Evolutionary conservation across 2,888 invertebrate species (phyloP).

Genomic region (Hirtodrosophila histrioides): DNA sequence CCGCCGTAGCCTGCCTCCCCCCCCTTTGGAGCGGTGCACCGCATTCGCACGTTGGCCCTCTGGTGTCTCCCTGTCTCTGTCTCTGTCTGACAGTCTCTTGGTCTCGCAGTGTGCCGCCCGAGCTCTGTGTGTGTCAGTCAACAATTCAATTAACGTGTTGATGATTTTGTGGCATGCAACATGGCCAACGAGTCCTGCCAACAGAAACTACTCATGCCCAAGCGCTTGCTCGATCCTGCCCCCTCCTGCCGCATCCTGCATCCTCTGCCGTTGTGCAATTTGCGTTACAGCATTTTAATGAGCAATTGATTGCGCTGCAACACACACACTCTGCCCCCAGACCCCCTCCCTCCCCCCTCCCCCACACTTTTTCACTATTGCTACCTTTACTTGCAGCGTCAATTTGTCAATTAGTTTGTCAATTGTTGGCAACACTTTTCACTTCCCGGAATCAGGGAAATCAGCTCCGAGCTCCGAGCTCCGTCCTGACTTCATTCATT

Average conservation of each 20-base stretch:
- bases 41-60: constrained; percentile 40
- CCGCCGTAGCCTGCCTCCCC: not conserved
- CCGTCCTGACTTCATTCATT: constrained; percentile 15
- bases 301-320: constrained; percentile 74
- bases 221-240: not conserved
- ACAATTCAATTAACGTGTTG: constrained; percentile 83
- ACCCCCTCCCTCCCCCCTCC: not conserved
- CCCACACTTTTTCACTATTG: not conserved
- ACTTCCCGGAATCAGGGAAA: constrained; percentile 8
- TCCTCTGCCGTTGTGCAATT: constrained; percentile 19
- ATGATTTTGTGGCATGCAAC: constrained; percentile 82
- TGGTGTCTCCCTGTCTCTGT: constrained; percentile 12
- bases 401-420: constrained; percentile 72
- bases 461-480: not conserved
- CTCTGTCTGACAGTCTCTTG: constrained; percentile 14
- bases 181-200: constrained; percentile 60
- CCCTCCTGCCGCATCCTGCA: no score
- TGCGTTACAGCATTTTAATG: constrained; percentile 70
- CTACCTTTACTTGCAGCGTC: constrained; percentile 43
- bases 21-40: constrained; percentile 34
- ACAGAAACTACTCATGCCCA: not conserved
- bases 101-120: constrained; percentile 1
- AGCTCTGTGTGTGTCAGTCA: constrained; percentile 75
- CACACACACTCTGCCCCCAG: constrained; percentile 5
- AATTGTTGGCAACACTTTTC: constrained; percentile 59